A percentile compares a stretch with the other conserved stretches of the same genome.
These are phyloP conservation scores for Labeo calbasu DNA, from an alignment of 2,797 vertebrate genomes.

Conservation along the genomic window DNA sequence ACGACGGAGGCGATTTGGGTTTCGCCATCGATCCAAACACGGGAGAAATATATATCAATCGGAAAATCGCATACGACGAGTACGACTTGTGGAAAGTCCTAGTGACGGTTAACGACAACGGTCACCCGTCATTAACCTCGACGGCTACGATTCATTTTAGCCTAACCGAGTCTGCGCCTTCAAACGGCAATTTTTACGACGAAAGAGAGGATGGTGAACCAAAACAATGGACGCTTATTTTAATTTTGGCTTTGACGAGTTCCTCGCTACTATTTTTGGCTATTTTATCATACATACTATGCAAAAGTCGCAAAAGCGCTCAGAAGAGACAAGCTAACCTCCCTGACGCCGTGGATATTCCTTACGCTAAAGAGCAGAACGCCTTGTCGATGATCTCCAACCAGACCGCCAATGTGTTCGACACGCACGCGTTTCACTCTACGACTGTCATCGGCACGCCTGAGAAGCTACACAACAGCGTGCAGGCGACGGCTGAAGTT, in stretches of 20 bases:
- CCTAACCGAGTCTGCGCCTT: constrained; percentile 81
- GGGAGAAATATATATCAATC: constrained; percentile 85
- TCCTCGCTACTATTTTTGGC: constrained; percentile 92
- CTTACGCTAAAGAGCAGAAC: constrained; percentile 80
- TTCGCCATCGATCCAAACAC: constrained; percentile 87
- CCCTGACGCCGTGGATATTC: constrained; percentile 82
- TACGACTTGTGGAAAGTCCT: constrained; percentile 83
- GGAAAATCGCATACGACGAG: constrained; percentile 85
- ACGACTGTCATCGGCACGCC: constrained; percentile 74
- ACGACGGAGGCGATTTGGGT: constrained; percentile 82
- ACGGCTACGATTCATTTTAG: constrained; percentile 86
- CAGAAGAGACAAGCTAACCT: constrained; percentile 70
- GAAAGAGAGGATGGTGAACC: constrained; percentile 78
- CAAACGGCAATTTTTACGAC: constrained; percentile 77
- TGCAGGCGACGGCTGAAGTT: constrained; percentile 78
- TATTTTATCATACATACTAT: constrained; percentile 91
- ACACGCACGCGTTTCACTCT: constrained; percentile 86
- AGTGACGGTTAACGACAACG: constrained; percentile 85
- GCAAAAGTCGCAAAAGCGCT: constrained; percentile 84
- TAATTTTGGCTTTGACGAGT: constrained; percentile 84
- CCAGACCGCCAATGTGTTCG: constrained; percentile 85
- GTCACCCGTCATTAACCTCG: constrained; percentile 85
- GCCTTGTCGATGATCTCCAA: constrained; percentile 77
- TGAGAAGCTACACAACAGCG: constrained; percentile 73
- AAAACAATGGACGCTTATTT: constrained; percentile 91